These are phyloP conservation scores for Echinometra lucunter DNA, from an alignment of 53 echinoderm and acorn worm genomes.

Conservation along the genomic window DNA sequence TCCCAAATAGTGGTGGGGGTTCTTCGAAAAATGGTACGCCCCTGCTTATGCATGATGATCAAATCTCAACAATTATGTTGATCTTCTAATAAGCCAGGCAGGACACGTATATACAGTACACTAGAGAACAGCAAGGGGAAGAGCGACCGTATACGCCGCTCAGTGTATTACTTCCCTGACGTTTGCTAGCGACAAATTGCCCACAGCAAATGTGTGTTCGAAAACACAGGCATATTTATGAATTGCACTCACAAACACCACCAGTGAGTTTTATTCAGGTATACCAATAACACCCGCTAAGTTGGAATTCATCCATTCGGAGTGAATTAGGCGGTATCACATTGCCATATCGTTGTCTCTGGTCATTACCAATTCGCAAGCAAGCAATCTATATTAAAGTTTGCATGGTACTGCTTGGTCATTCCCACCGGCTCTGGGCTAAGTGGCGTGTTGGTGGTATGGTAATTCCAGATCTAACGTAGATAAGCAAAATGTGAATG, in stretches of 20 bases:
- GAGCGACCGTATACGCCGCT: background rate
- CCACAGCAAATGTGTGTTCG: slow-evolving; percentile 48
- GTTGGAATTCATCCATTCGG: background rate
- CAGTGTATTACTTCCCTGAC: background rate
- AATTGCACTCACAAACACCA: slow-evolving; percentile 43
- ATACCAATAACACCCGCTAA: slow-evolving; percentile 1
- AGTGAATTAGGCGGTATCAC: slow-evolving; percentile 16
- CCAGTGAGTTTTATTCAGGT: background rate
- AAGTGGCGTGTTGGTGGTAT: background rate
- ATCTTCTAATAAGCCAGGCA: slow-evolving; percentile 29
- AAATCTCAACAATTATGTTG: slow-evolving; percentile 27
- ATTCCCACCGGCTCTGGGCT: background rate
- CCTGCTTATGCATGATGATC: background rate
- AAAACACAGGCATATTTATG: slow-evolving; percentile 42
- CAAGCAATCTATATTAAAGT: slow-evolving; percentile 36
- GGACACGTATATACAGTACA: slow-evolving; percentile 7
- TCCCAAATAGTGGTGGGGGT: background rate
- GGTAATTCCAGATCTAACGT: slow-evolving; percentile 19
- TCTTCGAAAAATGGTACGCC: background rate
- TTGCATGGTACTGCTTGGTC: slow-evolving; percentile 14
- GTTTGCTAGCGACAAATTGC: background rate
- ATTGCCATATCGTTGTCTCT: background rate
- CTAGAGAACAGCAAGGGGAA: background rate
- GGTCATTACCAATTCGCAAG: slow-evolving; percentile 27
- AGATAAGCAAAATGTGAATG: background rate